Evolutionary conservation across 2,797 vertebrate species (phyloP).

Genomic region (Leptatherina wallacei): DNA sequence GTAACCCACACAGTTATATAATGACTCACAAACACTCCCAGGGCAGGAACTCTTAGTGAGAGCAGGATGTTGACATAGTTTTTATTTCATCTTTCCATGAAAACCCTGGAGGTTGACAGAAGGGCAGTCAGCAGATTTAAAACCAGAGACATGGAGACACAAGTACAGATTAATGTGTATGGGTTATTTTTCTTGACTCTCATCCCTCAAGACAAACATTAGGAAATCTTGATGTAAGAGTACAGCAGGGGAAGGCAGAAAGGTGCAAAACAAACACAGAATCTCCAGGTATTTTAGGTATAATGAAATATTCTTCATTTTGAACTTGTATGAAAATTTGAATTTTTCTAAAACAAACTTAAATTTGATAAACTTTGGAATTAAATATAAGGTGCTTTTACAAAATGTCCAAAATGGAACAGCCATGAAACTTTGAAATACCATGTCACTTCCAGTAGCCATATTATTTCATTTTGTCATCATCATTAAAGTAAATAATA

Average conservation of each 20-base stretch:
- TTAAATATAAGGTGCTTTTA: too few relatives aligned
- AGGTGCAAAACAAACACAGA: background rate
- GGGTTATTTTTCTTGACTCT: conserved; percentile 13
- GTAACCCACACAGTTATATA: conserved; percentile 13
- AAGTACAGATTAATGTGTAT: conserved; percentile 37
- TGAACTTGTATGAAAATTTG: background rate
- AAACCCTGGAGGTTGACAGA: conserved; percentile 48
- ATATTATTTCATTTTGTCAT: too few relatives aligned
- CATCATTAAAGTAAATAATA: too few relatives aligned
- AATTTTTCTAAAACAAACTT: background rate
- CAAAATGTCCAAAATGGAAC: too few relatives aligned
- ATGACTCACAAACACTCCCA: conserved; percentile 14
- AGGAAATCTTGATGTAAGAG: conserved; percentile 15
- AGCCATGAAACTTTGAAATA: too few relatives aligned
- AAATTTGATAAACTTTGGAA: background rate
- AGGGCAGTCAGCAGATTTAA: conserved; percentile 52
- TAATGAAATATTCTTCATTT: conserved; percentile 6
- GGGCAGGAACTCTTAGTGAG: conserved; percentile 66
- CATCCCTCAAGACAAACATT: conserved; percentile 21
- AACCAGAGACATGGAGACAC: conserved; percentile 29
- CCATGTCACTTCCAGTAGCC: too few relatives aligned
- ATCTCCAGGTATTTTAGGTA: background rate
- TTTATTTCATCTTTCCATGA: conserved; percentile 64
- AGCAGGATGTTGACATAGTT: conserved; percentile 80
- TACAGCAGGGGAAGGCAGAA: background rate